Conservation (phyloP, 2,113 vertebrate genomes). For the Microtus richardsoni region DNA sequence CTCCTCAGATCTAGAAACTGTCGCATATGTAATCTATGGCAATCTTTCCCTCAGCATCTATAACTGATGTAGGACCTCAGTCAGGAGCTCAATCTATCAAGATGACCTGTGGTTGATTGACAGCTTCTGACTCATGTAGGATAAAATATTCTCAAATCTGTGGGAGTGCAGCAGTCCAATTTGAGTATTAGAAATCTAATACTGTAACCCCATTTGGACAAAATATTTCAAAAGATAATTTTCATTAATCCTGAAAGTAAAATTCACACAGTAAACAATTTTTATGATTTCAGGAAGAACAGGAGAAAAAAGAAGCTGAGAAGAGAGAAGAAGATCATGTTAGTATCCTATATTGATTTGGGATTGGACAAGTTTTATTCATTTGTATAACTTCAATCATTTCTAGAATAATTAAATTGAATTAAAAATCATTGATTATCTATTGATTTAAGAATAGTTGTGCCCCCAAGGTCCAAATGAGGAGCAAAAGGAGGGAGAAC, state of each 20-base stretch:
- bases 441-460: background rate
- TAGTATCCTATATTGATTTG: background rate
- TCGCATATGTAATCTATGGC: constrained; percentile 26
- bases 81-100: background rate
- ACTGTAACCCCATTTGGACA: background rate
- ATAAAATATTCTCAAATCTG: constrained; percentile 10
- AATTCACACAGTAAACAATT: background rate
- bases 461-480: no score
- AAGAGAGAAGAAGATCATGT: background rate
- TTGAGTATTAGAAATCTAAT: background rate
- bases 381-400: background rate
- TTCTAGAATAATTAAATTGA: background rate
- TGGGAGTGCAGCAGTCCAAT: background rate
- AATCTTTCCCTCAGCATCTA: constrained; percentile 33
- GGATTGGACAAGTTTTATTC: background rate
- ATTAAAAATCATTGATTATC: background rate
- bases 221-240: background rate
- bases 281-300: background rate
- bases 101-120: constrained; percentile 4
- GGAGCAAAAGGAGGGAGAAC: no score
- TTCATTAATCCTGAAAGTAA: constrained; percentile 22
- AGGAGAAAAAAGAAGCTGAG: background rate
- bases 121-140: background rate
- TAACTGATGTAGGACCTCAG: constrained; percentile 52
- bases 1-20: constrained; percentile 54